A percentile compares a stretch with the other conserved stretches of the same genome.
Conservation (phyloP, 2,888 invertebrate species). For the Physocephala rufipes region DNA sequence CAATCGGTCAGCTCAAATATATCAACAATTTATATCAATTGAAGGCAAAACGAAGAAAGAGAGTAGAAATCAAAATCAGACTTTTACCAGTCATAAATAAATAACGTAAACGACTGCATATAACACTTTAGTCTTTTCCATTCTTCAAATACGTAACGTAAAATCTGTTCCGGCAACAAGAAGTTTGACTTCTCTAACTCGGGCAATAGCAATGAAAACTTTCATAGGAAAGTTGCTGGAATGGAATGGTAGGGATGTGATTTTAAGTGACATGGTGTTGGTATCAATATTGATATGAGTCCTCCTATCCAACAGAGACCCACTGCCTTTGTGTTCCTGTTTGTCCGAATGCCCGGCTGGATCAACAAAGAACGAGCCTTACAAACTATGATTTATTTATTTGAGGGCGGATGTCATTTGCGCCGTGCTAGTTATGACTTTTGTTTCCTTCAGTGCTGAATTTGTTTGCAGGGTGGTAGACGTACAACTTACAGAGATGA, state of each 20-base stretch:
- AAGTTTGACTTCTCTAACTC: background rate
- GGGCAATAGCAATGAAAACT: too few species aligned
- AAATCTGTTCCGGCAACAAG: background rate
- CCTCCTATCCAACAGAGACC: too few species aligned
- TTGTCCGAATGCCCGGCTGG: background rate
- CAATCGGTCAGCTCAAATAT: background rate
- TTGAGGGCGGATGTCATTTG: slow-evolving; percentile 10
- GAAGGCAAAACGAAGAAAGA: background rate
- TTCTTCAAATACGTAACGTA: too few species aligned
- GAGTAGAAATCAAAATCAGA: too few species aligned
- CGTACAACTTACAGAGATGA: too few species aligned
- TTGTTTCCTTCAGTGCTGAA: background rate
- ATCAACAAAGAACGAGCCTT: slow-evolving; percentile 1
- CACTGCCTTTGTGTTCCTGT: too few species aligned
- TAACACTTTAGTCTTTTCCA: background rate
- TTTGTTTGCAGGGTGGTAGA: too few species aligned
- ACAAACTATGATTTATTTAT: slow-evolving; percentile 28
- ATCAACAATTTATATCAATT: background rate
- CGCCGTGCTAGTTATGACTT: background rate
- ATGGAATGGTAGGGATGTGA: too few species aligned
- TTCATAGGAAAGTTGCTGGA: too few species aligned
- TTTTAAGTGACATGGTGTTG: too few species aligned
- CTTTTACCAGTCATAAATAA: slow-evolving; percentile 2
- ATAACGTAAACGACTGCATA: background rate
- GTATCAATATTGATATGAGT: too few species aligned